Evolutionary conservation across 2,797 vertebrate species (phyloP), one percentile per base, ranked within the genome.

Genomic region (Rousettus madagascariensis): DNA sequence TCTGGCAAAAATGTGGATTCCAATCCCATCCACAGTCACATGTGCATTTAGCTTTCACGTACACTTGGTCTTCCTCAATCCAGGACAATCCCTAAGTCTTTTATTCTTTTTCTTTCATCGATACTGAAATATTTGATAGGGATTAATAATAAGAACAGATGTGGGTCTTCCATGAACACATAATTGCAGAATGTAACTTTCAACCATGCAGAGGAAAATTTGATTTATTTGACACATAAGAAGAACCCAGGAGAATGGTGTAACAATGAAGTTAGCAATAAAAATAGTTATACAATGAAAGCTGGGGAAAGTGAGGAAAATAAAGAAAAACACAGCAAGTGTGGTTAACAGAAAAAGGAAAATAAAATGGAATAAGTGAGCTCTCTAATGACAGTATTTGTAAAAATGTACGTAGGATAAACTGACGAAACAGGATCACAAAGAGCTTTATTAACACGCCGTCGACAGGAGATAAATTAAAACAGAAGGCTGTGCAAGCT

Each of bases 121-220:
- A 26, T 12, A 20, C 0, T 16, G 33, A 36, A 41, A 68, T 19
- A 1, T 8, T 5, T 12, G 10, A 53, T 0, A 13, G 4, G 51
- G 33, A 33, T 33, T 9, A 28, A 13, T 15, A 24, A 11, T 49
- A 43, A 80, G 13, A 36, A 59, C 0, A 38, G 51, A 30, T 10
- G 38, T 2, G 10, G 11, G 7, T 53, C 22, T 86, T 5, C 6
- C 8, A 33, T 6, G 1, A 36, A 63, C 71, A 20, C 22, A 8
- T 19, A 15, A 16, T 0, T 74, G 28, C 10, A 8, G 30, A 33
- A 20, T 6, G 43, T 17, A 19, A 19, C 8, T 4, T 17, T 33
- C n/a, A 75, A 26, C 41, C 8, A 10, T 20, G 16, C 22, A 53
- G 10, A 61, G 9, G 41, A 16, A 26, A 46, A 8, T 6, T n/a